Base-by-base conservation (phyloP, 2,888 invertebrate genomes). In the Laspeyria flexula region DNA sequence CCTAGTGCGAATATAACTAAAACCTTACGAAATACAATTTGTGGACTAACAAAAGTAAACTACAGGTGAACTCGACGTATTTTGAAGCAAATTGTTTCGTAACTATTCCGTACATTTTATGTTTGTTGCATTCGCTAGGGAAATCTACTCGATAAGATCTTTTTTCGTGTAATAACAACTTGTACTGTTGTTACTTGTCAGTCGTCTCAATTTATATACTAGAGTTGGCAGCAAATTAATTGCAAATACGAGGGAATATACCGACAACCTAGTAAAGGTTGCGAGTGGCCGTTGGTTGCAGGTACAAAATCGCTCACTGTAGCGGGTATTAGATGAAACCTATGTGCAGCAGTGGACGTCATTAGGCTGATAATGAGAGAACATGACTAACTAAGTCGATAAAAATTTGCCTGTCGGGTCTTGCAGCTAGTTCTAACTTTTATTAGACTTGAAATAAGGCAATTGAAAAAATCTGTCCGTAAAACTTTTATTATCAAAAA, bases 211-310 rank as follows among this genome's bases (percentile, higher is more conserved):
- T 60, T 62, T 55, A 65, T 41, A 29, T 15, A 15, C 23, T 16
- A 33, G 29, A 30, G 29, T 41, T 43, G 35, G 21, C 16, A 41
- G 47, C n/a, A 54, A 54, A 25, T 34, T 38, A 57, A 57, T 48
- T 51, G 49, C 38, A 50, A 51, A 54, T 55, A 51, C 40, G 31
- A 37, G 16, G 13, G 43, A 60, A 44, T 44, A 50, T 43, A 39
- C 39, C 34, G 44, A 47, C 38, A 40, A 47, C 44, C 21, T 34
- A 10, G 35, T 37, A 43, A 51, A 48, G 40, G n/a, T n/a, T n/a
- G n/a, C n/a, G n/a, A n/a, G n/a, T n/a, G n/a, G n/a, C n/a, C n/a
- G n/a, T n/a, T n/a, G n/a, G n/a, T n/a, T n/a, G n/a, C n/a, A n/a
- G n/a, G n/a, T n/a, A n/a, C n/a, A n/a, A n/a, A n/a, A n/a, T n/a